A percentile compares a stretch with the other conserved stretches of the same genome.
Evolutionary conservation across 2,113 vertebrate species (phyloP).

Genomic region (Lepidothrix coronata): DNA sequence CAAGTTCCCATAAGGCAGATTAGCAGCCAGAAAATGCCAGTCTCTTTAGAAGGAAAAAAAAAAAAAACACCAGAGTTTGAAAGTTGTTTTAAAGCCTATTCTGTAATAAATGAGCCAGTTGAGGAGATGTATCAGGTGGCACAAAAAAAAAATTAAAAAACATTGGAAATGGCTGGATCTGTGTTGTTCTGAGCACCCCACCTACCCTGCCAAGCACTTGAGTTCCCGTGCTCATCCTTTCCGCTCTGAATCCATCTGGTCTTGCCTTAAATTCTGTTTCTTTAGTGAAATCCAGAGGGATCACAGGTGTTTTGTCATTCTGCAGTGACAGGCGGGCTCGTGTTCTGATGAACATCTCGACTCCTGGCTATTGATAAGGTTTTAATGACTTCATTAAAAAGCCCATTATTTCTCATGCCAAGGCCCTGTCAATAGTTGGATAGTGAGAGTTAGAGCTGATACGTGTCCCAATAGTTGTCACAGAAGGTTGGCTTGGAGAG

Average conservation of each 20-base stretch:
- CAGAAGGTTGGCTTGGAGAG: not conserved
- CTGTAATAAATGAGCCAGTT: conserved; percentile 13
- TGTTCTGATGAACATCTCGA: not conserved
- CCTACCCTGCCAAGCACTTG: not conserved
- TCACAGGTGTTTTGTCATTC: not conserved
- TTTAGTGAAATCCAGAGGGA: not conserved
- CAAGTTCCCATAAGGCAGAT: conserved; percentile 16
- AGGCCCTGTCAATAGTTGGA: not conserved
- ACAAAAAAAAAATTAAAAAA: not conserved
- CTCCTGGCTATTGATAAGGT: not conserved
- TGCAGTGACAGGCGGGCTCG: accelerated
- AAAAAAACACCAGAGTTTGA: not conserved
- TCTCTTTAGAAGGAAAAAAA: not conserved
- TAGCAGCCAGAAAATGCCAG: conserved; percentile 10
- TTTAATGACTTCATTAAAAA: not conserved
- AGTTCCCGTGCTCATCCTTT: not conserved
- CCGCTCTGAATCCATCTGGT: not conserved
- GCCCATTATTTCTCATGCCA: not conserved
- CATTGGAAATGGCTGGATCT: not conserved
- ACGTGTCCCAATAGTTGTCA: not conserved
- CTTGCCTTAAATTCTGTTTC: not conserved
- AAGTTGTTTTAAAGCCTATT: conserved; percentile 41
- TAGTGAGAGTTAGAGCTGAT: not conserved
- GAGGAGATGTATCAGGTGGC: not conserved
- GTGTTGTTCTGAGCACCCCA: not conserved